Percentiles rank a stretch among this genome's conserved stretches.
Evolutionary conservation across 2,888 invertebrate species (phyloP).

Genomic region (Oligia fasciuncula): DNA sequence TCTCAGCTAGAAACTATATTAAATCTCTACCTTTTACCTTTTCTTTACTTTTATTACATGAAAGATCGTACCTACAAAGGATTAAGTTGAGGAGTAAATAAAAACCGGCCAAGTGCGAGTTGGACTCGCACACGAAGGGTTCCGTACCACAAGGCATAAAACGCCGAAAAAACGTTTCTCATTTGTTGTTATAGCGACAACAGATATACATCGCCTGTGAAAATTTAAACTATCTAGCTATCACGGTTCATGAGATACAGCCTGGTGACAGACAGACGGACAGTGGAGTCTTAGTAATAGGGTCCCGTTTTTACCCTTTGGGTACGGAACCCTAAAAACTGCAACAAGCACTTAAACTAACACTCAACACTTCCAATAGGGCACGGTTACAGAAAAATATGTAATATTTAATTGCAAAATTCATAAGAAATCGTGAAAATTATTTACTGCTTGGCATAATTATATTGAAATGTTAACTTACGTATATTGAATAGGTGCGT

Average conservation of each 20-base stretch:
- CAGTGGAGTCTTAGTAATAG: too few species aligned
- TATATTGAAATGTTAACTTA: not conserved
- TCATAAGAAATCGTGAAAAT: not conserved
- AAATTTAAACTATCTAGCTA: too few species aligned
- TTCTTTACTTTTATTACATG: constrained; percentile 15
- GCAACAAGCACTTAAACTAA: not conserved
- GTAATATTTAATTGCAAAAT: not conserved
- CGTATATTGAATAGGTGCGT: not conserved
- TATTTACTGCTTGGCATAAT: not conserved
- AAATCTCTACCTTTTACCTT: not conserved
- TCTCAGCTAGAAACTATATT: constrained; percentile 16
- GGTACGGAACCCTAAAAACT: too few species aligned
- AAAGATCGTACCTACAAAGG: constrained; percentile 26
- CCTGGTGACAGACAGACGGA: too few species aligned
- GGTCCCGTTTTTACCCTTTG: too few species aligned
- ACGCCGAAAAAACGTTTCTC: too few species aligned
- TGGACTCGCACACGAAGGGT: too few species aligned
- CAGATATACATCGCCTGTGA: too few species aligned
- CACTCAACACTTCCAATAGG: not conserved
- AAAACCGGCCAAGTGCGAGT: too few species aligned
- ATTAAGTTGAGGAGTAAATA: not conserved
- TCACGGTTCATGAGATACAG: too few species aligned
- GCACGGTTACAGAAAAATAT: not conserved
- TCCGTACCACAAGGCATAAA: too few species aligned
- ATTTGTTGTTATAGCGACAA: too few species aligned